A percentile compares a stretch with the other conserved stretches of the same genome.
These are phyloP conservation scores for Villa cingulata DNA, from an alignment of 2,888 invertebrate species.

Conservation along the genomic window DNA sequence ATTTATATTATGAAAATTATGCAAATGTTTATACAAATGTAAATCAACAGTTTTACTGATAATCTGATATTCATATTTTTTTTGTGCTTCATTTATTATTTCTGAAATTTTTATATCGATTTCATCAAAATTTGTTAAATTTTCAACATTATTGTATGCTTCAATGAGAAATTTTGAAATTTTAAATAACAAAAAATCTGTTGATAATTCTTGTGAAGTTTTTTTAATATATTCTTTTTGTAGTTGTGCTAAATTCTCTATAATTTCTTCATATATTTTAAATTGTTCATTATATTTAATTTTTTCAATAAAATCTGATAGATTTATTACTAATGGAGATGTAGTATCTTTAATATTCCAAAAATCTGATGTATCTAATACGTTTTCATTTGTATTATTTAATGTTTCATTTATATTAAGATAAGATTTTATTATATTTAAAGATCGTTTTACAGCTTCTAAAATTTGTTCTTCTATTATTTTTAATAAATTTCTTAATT, in stretches of 20 bases:
- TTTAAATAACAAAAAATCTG: constrained; percentile 23
- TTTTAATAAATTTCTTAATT: not conserved
- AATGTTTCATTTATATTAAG: too few relatives aligned
- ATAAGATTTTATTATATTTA: not conserved
- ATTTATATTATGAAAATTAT: not conserved
- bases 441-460: not conserved
- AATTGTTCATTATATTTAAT: not conserved
- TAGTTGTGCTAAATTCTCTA: not conserved
- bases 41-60: not conserved
- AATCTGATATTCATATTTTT: not conserved
- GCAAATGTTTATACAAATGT: not conserved
- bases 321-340: not conserved
- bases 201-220: constrained; percentile 32
- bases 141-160: not conserved
- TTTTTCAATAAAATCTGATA: not conserved
- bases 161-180: not conserved
- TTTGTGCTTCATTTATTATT: constrained; percentile 2
- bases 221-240: not conserved
- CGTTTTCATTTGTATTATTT: too few relatives aligned
- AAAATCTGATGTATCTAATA: not conserved
- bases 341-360: not conserved
- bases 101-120: not conserved
- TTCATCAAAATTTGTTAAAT: not conserved
- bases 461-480: not conserved
- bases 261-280: not conserved